Evolutionary conservation across 2,113 vertebrate genomes (phyloP).

Genomic region (Oostethus manadensis): DNA sequence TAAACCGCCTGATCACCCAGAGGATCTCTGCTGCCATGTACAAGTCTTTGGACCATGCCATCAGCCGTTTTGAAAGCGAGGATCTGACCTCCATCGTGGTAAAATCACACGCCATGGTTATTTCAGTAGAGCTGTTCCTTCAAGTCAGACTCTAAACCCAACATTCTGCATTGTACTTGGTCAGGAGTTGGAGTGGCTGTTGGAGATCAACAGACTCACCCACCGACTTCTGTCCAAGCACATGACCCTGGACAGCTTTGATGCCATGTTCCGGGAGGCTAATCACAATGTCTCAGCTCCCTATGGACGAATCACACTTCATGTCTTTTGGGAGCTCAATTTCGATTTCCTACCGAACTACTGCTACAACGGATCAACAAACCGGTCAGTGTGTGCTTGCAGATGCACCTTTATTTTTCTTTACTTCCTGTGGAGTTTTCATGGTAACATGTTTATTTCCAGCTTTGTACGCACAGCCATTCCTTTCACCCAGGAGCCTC

Average conservation of each 20-base stretch:
- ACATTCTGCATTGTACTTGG: not conserved
- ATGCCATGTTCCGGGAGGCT: conserved; percentile 98
- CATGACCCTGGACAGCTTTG: conserved; percentile 97
- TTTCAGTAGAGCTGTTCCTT: not conserved
- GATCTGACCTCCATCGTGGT: conserved; percentile 98
- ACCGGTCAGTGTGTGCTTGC: conserved; percentile 72
- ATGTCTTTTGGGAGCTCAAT: conserved; percentile 99
- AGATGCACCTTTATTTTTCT: no score
- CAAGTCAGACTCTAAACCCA: not conserved
- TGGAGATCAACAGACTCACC: conserved; percentile 95
- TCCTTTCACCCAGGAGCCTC: conserved; percentile 96
- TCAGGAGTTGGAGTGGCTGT: conserved; percentile 95
- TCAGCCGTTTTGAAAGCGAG: conserved; percentile 98
- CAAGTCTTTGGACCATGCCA: conserved; percentile 96
- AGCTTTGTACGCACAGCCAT: conserved; percentile 98
- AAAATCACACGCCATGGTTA: conserved; percentile 36
- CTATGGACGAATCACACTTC: conserved; percentile 97
- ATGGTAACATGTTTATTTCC: conserved; percentile 5
- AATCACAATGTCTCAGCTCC: conserved; percentile 98
- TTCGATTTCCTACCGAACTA: conserved; percentile 99
- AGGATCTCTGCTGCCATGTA: conserved; percentile 98
- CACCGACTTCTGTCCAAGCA: conserved; percentile 94
- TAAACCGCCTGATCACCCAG: conserved; percentile 97
- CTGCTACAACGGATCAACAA: conserved; percentile 98
- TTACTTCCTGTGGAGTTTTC: not conserved